A percentile compares a stretch with the other conserved stretches of the same genome.
phyloP scores from a whole-genome alignment of 53 echinoderm and acorn worm species.

The Luidia sarsii region DNA sequence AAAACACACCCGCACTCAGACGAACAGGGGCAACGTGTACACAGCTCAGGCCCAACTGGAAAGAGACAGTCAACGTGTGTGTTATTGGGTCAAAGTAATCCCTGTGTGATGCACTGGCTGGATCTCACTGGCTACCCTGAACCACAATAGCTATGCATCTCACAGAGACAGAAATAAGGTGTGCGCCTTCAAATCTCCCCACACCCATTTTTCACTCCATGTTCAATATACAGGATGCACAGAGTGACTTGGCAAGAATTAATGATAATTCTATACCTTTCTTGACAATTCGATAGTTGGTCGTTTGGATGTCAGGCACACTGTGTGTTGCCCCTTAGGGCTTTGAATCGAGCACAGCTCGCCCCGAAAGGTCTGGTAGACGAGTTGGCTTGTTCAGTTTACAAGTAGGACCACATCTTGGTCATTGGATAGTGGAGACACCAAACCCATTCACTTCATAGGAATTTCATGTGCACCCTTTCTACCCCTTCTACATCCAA shows the following conservation, averaged over 20 bases:
- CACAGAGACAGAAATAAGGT: neutral
- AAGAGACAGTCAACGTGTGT: conserved; percentile 2
- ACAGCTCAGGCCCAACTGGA: conserved; percentile 1
- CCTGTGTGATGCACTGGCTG: no score
- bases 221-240: no score
- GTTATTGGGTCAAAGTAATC: conserved; percentile 57
- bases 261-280: conserved; percentile 50
- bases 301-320: conserved; percentile 47
- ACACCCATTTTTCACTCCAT: no score
- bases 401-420: no score
- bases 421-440: no score
- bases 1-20: conserved; percentile 28
- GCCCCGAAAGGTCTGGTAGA: no score
- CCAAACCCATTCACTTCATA: no score
- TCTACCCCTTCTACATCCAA: neutral
- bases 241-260: conserved; percentile 32
- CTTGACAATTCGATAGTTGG: conserved; percentile 56
- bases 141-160: neutral
- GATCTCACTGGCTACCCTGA: no score
- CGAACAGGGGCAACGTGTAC: conserved; percentile 47
- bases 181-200: neutral
- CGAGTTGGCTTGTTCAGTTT: no score
- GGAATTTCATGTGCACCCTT: neutral
- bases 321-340: conserved; percentile 44
- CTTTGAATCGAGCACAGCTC: conserved; percentile 42